Evolutionary conservation across 2,888 invertebrate species (phyloP).

Genomic region (Cephus nigrinus): DNA sequence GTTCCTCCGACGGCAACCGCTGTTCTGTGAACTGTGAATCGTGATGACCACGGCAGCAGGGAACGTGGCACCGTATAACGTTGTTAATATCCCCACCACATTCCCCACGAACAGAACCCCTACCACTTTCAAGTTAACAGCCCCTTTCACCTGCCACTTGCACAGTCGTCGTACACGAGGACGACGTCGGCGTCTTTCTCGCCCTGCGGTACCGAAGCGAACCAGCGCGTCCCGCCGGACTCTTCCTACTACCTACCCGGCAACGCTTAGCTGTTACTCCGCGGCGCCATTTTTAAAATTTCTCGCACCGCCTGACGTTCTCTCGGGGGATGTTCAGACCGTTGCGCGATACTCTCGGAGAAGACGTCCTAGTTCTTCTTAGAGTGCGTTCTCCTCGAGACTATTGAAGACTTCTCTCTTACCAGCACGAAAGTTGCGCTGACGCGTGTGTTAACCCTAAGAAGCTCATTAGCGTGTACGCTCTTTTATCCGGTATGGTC

Average conservation of each 20-base stretch:
- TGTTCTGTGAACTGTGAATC: constrained; percentile 53
- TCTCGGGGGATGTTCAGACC: not conserved
- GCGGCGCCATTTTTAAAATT: not conserved
- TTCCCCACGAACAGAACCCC: not conserved
- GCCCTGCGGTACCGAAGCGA: not conserved
- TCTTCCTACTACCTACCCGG: not conserved
- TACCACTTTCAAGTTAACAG: not conserved
- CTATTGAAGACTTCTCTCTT: not conserved
- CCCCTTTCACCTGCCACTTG: not conserved
- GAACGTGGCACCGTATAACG: constrained; percentile 37
- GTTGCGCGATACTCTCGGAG: not conserved
- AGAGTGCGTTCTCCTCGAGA: not conserved
- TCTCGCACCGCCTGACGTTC: not conserved
- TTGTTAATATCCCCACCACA: constrained; percentile 24
- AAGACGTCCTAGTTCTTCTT: not conserved
- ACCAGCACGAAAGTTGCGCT: not conserved
- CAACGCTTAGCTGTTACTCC: not conserved
- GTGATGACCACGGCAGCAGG: constrained; percentile 35
- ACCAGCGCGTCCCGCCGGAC: not conserved
- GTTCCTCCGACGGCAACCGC: constrained; percentile 53
- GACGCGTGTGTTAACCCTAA: not conserved
- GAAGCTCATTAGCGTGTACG: not conserved
- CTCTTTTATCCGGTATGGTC: not conserved
- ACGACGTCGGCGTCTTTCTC: not conserved
- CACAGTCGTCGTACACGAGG: not conserved